phyloP scores from a whole-genome alignment of 2,888 invertebrate genomes.

The Metopia argyrocephala region DNA sequence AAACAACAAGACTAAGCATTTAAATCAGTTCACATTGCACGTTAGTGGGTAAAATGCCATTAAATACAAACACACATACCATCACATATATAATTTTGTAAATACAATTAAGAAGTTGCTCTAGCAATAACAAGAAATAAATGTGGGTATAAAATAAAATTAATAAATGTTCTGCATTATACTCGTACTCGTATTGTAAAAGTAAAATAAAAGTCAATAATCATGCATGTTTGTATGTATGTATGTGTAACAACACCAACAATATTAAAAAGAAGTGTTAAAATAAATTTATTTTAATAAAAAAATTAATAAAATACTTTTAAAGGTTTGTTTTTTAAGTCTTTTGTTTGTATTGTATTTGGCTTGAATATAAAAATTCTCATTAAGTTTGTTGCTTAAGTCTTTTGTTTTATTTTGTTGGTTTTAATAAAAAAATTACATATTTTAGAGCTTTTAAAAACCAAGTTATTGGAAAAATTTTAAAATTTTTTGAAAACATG shows the following conservation, averaged over 20 bases:
- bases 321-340: not conserved
- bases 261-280: not conserved
- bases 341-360: not conserved
- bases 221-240: too few relatives aligned
- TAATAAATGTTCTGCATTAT: not conserved
- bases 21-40: constrained; percentile 17
- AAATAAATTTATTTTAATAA: not conserved
- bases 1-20: too few relatives aligned
- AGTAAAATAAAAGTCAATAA: not conserved
- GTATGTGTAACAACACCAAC: too few relatives aligned
- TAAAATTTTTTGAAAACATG: too few relatives aligned
- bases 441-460: too few relatives aligned
- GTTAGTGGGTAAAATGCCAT: not conserved
- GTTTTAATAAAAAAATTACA: too few relatives aligned
- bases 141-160: not conserved
- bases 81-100: too few relatives aligned
- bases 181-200: not conserved
- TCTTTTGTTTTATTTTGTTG: too few relatives aligned
- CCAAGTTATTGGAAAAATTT: too few relatives aligned
- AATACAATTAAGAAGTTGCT: too few relatives aligned
- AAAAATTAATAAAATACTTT: not conserved
- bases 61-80: not conserved
- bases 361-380: too few relatives aligned
- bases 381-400: too few relatives aligned
- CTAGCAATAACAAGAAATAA: not conserved